A percentile compares a stretch with the other conserved stretches of the same genome.
Conservation (phyloP, 2,113 vertebrate genomes). For the Epinephelus cyanopodus region DNA sequence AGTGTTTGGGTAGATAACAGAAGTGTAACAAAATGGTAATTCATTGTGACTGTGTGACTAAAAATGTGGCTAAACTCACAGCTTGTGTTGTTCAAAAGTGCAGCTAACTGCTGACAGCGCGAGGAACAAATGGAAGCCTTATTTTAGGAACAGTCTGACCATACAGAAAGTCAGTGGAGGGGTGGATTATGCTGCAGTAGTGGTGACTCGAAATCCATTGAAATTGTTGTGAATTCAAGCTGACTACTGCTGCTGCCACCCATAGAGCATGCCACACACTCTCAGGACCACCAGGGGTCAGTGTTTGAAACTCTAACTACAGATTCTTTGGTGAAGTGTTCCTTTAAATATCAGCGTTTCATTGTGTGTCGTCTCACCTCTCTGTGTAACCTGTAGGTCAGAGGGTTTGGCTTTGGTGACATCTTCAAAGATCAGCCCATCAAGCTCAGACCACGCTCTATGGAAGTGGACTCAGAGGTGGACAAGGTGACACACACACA, state of each 20-base stretch:
- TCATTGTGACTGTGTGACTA: background rate
- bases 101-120: background rate
- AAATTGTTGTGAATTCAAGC: background rate
- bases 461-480: constrained; percentile 91
- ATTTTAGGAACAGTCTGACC: background rate
- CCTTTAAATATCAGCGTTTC: background rate
- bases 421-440: constrained; percentile 99
- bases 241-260: constrained; percentile 5
- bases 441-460: constrained; percentile 94
- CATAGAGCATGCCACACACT: background rate
- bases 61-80: background rate
- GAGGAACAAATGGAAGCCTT: background rate
- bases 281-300: background rate
- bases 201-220: background rate
- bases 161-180: background rate
- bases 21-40: background rate
- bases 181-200: background rate
- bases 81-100: background rate
- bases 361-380: background rate
- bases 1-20: background rate
- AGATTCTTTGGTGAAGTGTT: background rate
- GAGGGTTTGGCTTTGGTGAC: constrained; percentile 97
- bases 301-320: background rate
- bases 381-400: constrained; percentile 72
- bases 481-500: constrained; percentile 88